Evolutionary conservation across 2,113 vertebrate genomes (phyloP).

Genomic region (Anser cygnoides): DNA sequence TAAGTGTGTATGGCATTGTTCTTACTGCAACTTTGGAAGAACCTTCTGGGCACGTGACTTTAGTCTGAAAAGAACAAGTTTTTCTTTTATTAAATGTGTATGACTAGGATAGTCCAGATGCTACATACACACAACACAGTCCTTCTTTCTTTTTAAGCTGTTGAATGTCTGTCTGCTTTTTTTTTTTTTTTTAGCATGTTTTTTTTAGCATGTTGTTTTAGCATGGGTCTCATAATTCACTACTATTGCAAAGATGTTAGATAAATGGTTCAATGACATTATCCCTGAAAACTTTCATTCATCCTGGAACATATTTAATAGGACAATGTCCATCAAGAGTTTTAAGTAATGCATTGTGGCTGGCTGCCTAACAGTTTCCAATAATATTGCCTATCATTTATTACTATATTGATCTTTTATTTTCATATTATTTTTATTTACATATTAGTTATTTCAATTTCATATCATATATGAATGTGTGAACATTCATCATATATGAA

Average conservation of each 20-base stretch:
- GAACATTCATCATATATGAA: not conserved
- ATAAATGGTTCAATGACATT: not conserved
- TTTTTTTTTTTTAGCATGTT: not conserved
- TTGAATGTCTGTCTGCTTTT: not conserved
- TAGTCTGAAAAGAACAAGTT: not conserved
- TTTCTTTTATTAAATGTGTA: not conserved
- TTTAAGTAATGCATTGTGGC: not conserved
- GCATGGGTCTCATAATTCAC: not conserved
- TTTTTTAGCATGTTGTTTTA: not conserved
- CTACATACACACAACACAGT: accelerated
- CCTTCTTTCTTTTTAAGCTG: not conserved
- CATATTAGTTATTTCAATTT: not conserved
- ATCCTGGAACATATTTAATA: not conserved
- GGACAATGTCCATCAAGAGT: not conserved
- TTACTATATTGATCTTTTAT: not conserved
- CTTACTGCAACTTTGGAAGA: not conserved
- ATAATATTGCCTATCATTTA: not conserved
- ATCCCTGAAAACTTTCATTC: not conserved
- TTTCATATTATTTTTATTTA: not conserved
- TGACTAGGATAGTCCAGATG: not conserved
- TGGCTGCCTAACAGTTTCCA: not conserved
- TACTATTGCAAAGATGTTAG: not conserved
- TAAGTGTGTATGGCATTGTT: not conserved
- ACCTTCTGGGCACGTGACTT: not conserved
- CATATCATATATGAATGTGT: not conserved